Evolutionary conservation across 2,113 vertebrate species (phyloP), one percentile per base, ranked within the genome.

Genomic region (Perognathus longimembris): DNA sequence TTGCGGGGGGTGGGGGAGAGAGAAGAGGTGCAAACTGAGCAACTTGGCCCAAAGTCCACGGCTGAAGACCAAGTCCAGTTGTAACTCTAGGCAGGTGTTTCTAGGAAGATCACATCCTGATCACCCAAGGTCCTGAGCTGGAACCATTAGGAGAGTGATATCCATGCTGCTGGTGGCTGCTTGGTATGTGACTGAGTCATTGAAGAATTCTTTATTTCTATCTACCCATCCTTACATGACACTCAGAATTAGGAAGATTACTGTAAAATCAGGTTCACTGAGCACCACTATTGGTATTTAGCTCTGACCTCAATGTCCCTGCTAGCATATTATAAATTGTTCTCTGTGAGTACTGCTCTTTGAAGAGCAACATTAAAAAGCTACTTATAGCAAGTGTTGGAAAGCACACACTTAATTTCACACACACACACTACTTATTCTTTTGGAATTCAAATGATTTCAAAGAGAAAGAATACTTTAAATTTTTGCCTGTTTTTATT

Each of bases 391-490:
- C 30, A 42, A 81, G 28, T 74, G 5, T 42, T 93, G 12, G 20
- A 61, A 87, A 91, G 73, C 24, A 38, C 34, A 85, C 38, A 45
- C 30, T 40, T 71, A 45, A 57, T 75, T 84, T 40, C 36, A 40
- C n/a, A 50, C 4, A 6, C 11, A 45, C 11, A 45, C n/a, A 15
- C 61, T 85, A 57, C 81, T 76, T 80, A 67, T 76, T 91, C 81
- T 86, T 92, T 80, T 87, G 30, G 28, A 74, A 50, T 71, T 95
- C 73, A 86, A 64, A 32, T 74, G 45, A 3, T 66, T 79, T 63
- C 61, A 92, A 83, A 93, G 45, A 5, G 34, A 71, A 67, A 69
- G 67, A 36, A 2, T 75, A 2, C 83, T 74, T 96, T 78, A 36
- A 87, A 59, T 77, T 32, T 89, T 32, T 40, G 5, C 91, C 18